Evolutionary conservation across 2,888 invertebrate genomes (phyloP).

Genomic region (Archaeoteleia sp.): DNA sequence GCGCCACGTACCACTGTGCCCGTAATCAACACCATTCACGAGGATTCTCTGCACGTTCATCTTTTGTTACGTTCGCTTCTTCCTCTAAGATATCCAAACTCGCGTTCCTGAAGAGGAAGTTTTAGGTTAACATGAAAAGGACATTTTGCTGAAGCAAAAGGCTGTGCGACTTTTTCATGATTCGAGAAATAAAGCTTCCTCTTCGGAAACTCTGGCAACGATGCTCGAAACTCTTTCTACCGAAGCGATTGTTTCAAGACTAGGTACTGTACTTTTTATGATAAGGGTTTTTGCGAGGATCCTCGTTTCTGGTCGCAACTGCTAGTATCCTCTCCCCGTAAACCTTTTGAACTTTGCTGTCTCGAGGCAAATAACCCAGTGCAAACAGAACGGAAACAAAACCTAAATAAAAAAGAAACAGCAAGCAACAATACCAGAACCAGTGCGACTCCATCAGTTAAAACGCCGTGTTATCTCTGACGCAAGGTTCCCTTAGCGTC

Average conservation of each 20-base stretch:
- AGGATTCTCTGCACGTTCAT: slow-evolving; percentile 8
- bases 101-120: no score
- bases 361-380: slow-evolving; percentile 26
- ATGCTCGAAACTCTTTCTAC: no score
- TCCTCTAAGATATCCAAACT: neutral
- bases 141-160: slow-evolving; percentile 9
- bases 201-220: neutral
- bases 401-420: neutral
- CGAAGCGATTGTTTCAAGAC: no score
- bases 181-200: neutral
- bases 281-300: neutral
- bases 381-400: slow-evolving; percentile 17
- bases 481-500: slow-evolving; percentile 40
- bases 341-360: slow-evolving; percentile 17
- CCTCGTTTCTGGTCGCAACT: slow-evolving; percentile 7
- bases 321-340: slow-evolving; percentile 11
- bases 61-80: neutral
- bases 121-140: slow-evolving; percentile 4
- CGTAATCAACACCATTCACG: slow-evolving; percentile 8
- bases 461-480: slow-evolving; percentile 25
- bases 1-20: slow-evolving; percentile 14
- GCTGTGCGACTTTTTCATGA: slow-evolving; percentile 7
- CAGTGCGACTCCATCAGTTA: slow-evolving; percentile 61
- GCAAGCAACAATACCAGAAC: slow-evolving; percentile 54
- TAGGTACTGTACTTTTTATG: neutral